Evolutionary conservation across 2,888 invertebrate species (phyloP).

Genomic region (Creontiades dilutus): DNA sequence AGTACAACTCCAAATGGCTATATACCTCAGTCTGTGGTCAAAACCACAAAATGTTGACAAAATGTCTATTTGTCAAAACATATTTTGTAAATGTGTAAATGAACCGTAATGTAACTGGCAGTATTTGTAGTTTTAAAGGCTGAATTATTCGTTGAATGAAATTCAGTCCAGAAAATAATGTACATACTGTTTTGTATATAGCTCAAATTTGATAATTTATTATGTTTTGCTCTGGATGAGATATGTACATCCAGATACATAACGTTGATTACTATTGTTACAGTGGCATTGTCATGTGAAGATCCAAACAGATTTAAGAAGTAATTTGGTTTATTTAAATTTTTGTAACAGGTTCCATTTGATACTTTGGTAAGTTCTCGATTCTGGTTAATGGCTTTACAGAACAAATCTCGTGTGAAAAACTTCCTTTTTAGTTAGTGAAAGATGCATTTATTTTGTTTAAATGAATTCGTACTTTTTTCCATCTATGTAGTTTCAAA

Average conservation of each 20-base stretch:
- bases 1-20: constrained; percentile 76
- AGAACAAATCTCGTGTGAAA: background rate
- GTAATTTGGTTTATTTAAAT: background rate
- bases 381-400: background rate
- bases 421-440: background rate
- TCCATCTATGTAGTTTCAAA: background rate
- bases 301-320: background rate
- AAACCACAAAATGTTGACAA: constrained; percentile 77
- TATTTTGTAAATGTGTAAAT: constrained; percentile 32
- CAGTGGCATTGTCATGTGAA: background rate
- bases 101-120: constrained; percentile 25
- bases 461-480: background rate
- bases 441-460: constrained; percentile 24
- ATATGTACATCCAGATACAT: background rate
- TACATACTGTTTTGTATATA: constrained; percentile 30
- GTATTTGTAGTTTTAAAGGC: constrained; percentile 19
- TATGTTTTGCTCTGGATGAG: background rate
- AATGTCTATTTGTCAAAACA: background rate
- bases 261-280: too few relatives aligned
- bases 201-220: constrained; percentile 20
- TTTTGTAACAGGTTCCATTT: background rate
- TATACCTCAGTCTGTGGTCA: constrained; percentile 75
- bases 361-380: background rate
- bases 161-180: background rate
- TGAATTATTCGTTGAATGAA: background rate